phyloP scores from a whole-genome alignment of 2,797 vertebrate genomes.

The Podargus strigoides region DNA sequence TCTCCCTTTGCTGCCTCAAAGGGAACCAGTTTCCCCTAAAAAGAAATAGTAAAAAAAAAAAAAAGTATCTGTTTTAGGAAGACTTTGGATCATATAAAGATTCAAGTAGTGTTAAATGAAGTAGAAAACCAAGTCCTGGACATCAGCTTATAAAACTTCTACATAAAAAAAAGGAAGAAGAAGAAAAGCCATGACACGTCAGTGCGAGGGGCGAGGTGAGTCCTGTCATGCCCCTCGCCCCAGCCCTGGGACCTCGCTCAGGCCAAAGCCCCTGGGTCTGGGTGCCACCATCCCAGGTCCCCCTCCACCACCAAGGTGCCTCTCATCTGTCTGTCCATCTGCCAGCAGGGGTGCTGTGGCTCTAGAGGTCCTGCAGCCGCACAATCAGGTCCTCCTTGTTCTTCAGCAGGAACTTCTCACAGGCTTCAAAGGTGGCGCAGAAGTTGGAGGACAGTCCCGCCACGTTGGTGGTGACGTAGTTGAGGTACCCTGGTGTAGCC shows the following conservation, averaged over 20 bases:
- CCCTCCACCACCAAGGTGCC: background rate
- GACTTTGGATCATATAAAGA: background rate
- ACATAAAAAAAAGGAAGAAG: background rate
- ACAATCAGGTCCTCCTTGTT: slow-evolving; percentile 77
- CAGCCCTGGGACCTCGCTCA: fast-evolving
- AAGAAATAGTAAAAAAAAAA: background rate
- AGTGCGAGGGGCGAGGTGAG: background rate
- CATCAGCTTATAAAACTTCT: slow-evolving; percentile 11
- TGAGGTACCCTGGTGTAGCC: slow-evolving; percentile 85
- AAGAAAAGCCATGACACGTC: background rate
- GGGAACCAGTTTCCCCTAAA: background rate
- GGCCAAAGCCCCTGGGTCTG: background rate
- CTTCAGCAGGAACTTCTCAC: slow-evolving; percentile 84
- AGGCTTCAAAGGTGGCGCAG: slow-evolving; percentile 82
- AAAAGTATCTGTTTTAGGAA: background rate
- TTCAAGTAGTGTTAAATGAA: background rate
- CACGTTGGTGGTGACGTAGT: slow-evolving; percentile 90
- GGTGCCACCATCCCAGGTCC: background rate
- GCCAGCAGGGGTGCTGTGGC: fast-evolving
- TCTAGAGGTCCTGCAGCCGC: slow-evolving; percentile 2
- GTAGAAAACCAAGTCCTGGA: slow-evolving; percentile 31
- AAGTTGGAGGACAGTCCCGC: slow-evolving; percentile 88
- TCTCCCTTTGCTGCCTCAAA: background rate
- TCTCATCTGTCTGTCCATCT: background rate
- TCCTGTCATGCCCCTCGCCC: background rate